Percentiles rank a stretch among this genome's conserved stretches.
Evolutionary conservation across 2,888 invertebrate genomes (phyloP).

Genomic region (Agrotis ipsilon): DNA sequence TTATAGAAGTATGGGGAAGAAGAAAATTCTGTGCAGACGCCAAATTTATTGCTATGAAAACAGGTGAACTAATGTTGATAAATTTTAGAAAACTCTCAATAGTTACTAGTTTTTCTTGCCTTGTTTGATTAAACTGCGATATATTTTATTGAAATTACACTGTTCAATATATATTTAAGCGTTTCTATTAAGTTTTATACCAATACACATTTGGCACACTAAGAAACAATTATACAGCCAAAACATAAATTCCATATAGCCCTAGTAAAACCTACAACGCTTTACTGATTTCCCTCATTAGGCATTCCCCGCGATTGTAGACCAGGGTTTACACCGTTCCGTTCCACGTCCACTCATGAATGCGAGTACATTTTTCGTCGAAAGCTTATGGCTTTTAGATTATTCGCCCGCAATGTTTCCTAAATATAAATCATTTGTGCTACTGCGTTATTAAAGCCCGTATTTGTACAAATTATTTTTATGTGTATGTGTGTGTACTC

Average conservation of each 20-base stretch:
- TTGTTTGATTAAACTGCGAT: background rate
- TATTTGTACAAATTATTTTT: slow-evolving; percentile 59
- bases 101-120: too few relatives aligned
- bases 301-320: slow-evolving; percentile 56
- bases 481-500: slow-evolving; percentile 46
- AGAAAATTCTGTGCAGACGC: too few relatives aligned
- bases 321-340: slow-evolving; percentile 64
- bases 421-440: slow-evolving; percentile 71
- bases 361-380: slow-evolving; percentile 85
- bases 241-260: too few relatives aligned
- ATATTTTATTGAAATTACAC: too few relatives aligned
- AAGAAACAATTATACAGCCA: background rate
- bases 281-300: slow-evolving; percentile 37
- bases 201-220: too few relatives aligned
- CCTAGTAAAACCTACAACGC: background rate
- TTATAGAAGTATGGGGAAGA: too few relatives aligned
- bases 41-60: too few relatives aligned
- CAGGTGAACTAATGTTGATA: too few relatives aligned
- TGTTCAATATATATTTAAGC: too few relatives aligned
- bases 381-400: slow-evolving; percentile 88
- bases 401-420: slow-evolving; percentile 76
- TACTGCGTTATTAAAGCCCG: slow-evolving; percentile 58
- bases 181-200: background rate
- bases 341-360: slow-evolving; percentile 75
- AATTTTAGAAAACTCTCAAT: too few relatives aligned